Conservation (phyloP, 2,797 vertebrate species). For the Diplodus puntazzo region DNA sequence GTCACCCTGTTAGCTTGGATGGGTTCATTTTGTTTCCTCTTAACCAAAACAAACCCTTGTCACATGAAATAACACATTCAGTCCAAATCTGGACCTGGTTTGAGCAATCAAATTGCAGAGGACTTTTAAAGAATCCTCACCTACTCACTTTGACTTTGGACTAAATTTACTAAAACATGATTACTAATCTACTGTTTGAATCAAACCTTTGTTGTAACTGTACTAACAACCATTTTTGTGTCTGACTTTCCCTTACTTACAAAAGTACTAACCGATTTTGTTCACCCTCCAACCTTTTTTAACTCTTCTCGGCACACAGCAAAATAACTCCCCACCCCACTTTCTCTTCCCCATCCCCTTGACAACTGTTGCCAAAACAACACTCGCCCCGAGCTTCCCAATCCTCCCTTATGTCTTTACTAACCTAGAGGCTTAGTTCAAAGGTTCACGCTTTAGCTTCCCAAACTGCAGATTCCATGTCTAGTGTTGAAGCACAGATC, state of each 20-base stretch:
- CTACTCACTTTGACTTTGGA: constrained; percentile 58
- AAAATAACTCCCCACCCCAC: constrained; percentile 5
- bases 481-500: constrained; percentile 15
- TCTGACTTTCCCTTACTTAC: constrained; percentile 90
- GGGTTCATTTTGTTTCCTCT: constrained; percentile 83
- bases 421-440: constrained; percentile 42
- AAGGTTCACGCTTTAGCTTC: neutral
- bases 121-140: constrained; percentile 83
- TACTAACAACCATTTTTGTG: constrained; percentile 94
- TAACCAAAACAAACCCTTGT: constrained; percentile 78
- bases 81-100: constrained; percentile 82
- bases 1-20: constrained; percentile 79
- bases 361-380: constrained; percentile 38
- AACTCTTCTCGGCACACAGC: constrained; percentile 59
- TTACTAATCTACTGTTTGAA: constrained; percentile 87
- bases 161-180: constrained; percentile 85
- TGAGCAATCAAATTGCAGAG: constrained; percentile 83
- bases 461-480: constrained; percentile 5
- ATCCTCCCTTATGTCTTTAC: constrained; percentile 32
- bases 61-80: constrained; percentile 79
- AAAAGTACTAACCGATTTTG: constrained; percentile 89
- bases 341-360: constrained; percentile 29
- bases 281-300: constrained; percentile 81
- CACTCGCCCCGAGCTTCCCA: constrained; percentile 16
- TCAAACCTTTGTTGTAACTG: constrained; percentile 89